Conservation (phyloP, 2,888 invertebrate species). For the Dexiosoma caninum region DNA sequence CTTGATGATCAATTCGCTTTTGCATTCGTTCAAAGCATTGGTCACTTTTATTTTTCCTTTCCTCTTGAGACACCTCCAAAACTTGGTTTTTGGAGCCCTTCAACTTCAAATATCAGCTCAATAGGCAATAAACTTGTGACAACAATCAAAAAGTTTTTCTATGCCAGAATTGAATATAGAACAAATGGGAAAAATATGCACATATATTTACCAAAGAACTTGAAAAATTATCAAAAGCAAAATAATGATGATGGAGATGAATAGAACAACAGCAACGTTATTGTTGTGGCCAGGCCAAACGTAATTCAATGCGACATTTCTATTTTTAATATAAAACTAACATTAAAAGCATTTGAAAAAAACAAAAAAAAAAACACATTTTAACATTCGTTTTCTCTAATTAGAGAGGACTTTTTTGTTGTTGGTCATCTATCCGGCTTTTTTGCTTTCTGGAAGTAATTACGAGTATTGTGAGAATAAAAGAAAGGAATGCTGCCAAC, state of each 20-base stretch:
- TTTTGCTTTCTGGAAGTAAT: background rate
- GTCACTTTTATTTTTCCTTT: no score
- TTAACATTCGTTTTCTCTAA: conserved; percentile 36
- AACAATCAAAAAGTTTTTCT: background rate
- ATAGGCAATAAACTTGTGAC: background rate
- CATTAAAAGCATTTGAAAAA: conserved; percentile 38
- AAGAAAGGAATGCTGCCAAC: background rate
- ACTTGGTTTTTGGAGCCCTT: no score
- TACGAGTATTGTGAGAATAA: conserved; percentile 12
- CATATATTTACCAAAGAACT: background rate
- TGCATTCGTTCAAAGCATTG: no score
- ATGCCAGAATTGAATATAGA: background rate
- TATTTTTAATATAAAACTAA: conserved; percentile 74
- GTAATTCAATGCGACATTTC: conserved; percentile 71
- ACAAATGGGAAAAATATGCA: background rate
- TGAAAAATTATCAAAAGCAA: background rate
- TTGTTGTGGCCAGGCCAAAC: conserved; percentile 64
- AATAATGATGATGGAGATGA: background rate
- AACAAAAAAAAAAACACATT: background rate
- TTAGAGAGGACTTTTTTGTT: conserved; percentile 23
- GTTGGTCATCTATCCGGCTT: background rate
- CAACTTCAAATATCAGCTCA: background rate
- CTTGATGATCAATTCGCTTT: no score
- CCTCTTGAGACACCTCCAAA: no score
- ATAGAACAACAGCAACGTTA: conserved; percentile 63